Base-by-base conservation (phyloP, 2,888 invertebrate species). In the Ametastegia equiseti region DNA sequence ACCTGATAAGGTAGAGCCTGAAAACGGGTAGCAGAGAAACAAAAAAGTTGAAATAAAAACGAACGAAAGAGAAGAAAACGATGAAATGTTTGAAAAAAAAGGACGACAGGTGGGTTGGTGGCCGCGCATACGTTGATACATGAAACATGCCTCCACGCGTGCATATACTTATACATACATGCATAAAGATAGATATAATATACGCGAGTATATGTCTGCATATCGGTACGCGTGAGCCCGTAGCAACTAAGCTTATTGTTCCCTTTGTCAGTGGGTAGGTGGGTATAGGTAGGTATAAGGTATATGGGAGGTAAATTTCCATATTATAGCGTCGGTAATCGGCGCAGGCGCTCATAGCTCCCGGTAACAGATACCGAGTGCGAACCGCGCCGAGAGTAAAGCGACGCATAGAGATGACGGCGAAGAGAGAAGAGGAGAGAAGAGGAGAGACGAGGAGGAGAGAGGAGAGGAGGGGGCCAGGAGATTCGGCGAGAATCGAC, bases 251-350 rank as follows among this genome's bases (percentile, higher is more conserved):
- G 30, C 47, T 39, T 23, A 15, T 33, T 50, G 45, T 33, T 45
- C 71, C 47, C 71, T 71, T 71, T 71, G 71, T 71, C 23, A 15
- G 42, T 30, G 69, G n/a, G 23, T 30, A 65, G n/a, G n/a, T n/a
- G n/a, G n/a, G n/a, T n/a, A n/a, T n/a, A n/a, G n/a, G n/a, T n/a
- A n/a, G n/a, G n/a, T n/a, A n/a, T n/a, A n/a, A n/a, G n/a, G n/a
- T n/a, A n/a, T n/a, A n/a, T n/a, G n/a, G 54, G 54, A 9, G 11
- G 54, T n/a, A 47, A 73, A 73, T 73, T 73, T 73, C 47, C 73
- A 50, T n/a, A 42, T 39, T 23, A 63, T 42, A 19, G 23, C 5
- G 27, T 73, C 73, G 54, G 23, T 54, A 54, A 73, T 15, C 47
- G 73, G 73, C 73, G 73, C 73, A 73, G 30, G 73, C 73, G 50